These are phyloP conservation scores for Xerus inauris DNA, from an alignment of 2,113 vertebrate species.

Conservation along the genomic window DNA sequence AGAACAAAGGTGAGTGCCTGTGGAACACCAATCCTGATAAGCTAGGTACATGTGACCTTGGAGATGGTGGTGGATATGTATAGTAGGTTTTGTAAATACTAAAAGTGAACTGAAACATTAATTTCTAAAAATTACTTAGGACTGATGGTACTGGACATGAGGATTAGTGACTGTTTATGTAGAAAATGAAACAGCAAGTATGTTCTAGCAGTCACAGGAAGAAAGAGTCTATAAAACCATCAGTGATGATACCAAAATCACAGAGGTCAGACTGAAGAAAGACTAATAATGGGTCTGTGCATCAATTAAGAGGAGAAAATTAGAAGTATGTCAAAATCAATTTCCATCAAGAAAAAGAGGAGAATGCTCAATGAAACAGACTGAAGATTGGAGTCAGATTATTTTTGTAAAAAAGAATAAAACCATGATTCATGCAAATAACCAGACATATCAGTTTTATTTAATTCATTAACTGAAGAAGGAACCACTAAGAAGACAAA, in stretches of 20 bases:
- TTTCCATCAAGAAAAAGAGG: not conserved
- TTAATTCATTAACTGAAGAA: constrained; percentile 17
- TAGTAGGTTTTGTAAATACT: not conserved
- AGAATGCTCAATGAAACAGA: not conserved
- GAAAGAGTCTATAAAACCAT: not conserved
- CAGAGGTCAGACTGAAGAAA: not conserved
- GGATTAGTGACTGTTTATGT: not conserved
- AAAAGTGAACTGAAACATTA: not conserved
- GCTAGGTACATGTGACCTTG: not conserved
- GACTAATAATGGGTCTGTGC: not conserved
- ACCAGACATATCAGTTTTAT: not conserved
- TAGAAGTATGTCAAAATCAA: not conserved
- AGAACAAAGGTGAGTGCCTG: too few species aligned
- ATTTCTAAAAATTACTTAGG: not conserved
- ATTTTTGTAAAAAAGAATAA: not conserved
- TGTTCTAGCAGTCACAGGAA: not conserved
- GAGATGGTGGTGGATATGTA: not conserved
- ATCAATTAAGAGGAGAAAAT: not conserved
- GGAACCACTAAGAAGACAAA: not conserved
- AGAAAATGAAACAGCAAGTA: not conserved
- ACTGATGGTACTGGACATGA: not conserved
- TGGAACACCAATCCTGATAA: not conserved
- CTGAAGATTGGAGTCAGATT: not conserved
- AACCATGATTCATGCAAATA: constrained; percentile 1
- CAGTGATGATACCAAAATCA: not conserved